Evolutionary conservation across 1,140 invertebrate genomes (phyloP), one percentile per base, ranked within the genome.

Genomic region (Sitobion miscanthi): DNA sequence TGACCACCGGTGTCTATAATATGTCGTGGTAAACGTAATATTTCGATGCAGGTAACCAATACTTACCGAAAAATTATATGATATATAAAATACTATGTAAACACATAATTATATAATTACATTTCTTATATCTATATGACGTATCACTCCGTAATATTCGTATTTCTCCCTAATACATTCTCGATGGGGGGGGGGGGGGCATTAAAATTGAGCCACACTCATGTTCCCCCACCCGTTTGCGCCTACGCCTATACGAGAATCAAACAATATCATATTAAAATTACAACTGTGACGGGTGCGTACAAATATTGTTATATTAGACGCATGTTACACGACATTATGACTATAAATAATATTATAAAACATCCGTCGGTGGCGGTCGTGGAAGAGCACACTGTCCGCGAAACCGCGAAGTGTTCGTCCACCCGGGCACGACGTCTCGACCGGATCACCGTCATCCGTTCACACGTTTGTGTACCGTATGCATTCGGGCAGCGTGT

Each of bases 401-500:
- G n/a, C 30, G 4, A 77, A 77, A 77, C 30, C n/a, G 62, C 14
- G 30, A 42, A 42, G 42, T 77, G 30, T 62, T 62, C 11, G 57
- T 8, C 57, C n/a, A 17, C 30, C 62, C 62, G 62, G n/a, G 20
- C 42, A 2, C 42, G 30, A 77, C 62, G n/a, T 77, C 30, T n/a
- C 14, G 30, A 77, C n/a, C 62, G 30, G 25, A 30, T 69, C 30
- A 1, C 11, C 14, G 42, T 88, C 25, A 8, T 52, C 14, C n/a
- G 42, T 54, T 94, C 89, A 95, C 49, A 95, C 94, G 69, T 95
- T 94, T 11, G 93, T 94, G 92, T 95, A 95, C 93, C 94, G 94
- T 21, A 93, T 94, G 91, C 95, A 95, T 92, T 94, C 94, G 30
- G 95, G 95, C 17, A 95, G 90, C 1, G 94, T 94, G 45, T 94